Base-by-base conservation (phyloP, 2,797 vertebrate species). In the Galagoides demidoff region DNA sequence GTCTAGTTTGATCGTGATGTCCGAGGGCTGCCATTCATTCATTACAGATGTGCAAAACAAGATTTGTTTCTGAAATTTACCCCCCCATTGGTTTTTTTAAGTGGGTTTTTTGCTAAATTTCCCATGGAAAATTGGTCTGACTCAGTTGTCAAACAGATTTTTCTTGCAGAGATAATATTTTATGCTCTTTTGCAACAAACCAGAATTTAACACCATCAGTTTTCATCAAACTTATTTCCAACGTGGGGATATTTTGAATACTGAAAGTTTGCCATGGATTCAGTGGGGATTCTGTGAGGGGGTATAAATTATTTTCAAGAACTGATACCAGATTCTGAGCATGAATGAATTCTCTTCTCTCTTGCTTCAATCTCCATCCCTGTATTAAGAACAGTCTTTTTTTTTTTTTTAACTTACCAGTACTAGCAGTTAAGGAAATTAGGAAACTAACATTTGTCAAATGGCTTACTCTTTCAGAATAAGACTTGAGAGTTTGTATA, bases 81-180 rank as follows among this genome's bases (percentile, higher is more conserved):
- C 13, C 4, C 73, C 16, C 49, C 31, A 19, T n/a, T 4, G 34
- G 39, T 45, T 8, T 55, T 85, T 79, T 43, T 20, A 71, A 52
- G 22, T 57, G 31, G 4, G 31, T 2, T 31, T 59, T 85, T 37
- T 34, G 14, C 14, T 90, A 39, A 5, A 25, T 74, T 97, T 96
- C 85, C 87, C 81, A 39, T 91, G 92, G 87, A 97, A 97, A 98
- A 93, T 96, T 85, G 23, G 77, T 96, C 92, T 95, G 88, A 97
- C 94, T 97, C 86, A 92, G 39, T 96, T 92, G 83, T 94, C 95
- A 97, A 49, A 89, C 73, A 37, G 68, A 90, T 94, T 96, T 96
- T 96, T 94, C 78, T 88, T 82, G 66, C 94, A 88, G n/a, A 82
- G 78, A 90, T 90, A 85, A 57, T 87, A 57, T 77, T 85, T 87